These are phyloP conservation scores for Hyles lineata DNA, from an alignment of 2,888 invertebrate genomes.

Conservation along the genomic window DNA sequence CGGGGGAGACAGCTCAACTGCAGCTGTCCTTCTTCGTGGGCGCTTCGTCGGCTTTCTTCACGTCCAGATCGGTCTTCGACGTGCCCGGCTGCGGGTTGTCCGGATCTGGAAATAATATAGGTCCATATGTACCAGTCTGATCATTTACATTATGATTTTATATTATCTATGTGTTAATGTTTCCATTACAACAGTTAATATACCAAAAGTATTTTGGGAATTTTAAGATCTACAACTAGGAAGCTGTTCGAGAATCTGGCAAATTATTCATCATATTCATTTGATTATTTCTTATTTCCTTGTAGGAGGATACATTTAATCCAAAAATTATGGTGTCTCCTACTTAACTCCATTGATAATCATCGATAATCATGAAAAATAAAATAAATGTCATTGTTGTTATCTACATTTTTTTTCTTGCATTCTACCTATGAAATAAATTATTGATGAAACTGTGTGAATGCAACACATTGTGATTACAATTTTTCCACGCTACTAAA, in stretches of 20 bases:
- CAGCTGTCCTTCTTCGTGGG: slow-evolving; percentile 62
- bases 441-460: not conserved
- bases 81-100: slow-evolving; percentile 64
- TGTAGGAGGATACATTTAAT: too few species aligned
- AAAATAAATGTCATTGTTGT: not conserved
- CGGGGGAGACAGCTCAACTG: slow-evolving; percentile 73
- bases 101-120: slow-evolving; percentile 59
- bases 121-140: not conserved
- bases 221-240: too few species aligned
- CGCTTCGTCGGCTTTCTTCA: slow-evolving; percentile 56
- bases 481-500: not conserved
- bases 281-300: too few species aligned
- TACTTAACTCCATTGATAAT: too few species aligned
- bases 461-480: not conserved
- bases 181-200: too few species aligned
- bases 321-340: too few species aligned
- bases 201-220: too few species aligned
- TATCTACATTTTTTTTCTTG: too few species aligned
- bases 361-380: not conserved
- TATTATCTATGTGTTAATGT: too few species aligned
- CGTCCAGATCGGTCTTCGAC: slow-evolving; percentile 61
- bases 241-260: too few species aligned
- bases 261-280: too few species aligned
- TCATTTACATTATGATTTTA: too few species aligned
- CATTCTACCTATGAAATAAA: not conserved